phyloP scores from a whole-genome alignment of 2,888 invertebrate species.

The Volucella bombylans region DNA sequence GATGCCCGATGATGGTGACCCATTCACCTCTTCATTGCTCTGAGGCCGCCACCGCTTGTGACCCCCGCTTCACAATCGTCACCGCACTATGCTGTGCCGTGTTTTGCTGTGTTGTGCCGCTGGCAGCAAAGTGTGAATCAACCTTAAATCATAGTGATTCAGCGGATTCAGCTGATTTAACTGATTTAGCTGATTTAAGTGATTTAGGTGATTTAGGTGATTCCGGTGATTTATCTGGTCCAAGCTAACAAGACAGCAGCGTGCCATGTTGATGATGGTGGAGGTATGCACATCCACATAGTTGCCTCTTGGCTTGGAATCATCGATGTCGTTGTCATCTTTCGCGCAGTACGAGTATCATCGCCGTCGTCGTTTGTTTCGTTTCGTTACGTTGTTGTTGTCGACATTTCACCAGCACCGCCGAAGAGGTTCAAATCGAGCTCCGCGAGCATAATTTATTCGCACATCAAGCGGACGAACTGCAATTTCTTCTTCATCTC shows the following conservation, averaged over 20 bases:
- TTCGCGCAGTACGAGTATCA: too few species aligned
- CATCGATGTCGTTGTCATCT: conserved; percentile 26
- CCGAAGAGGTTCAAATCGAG: conserved; percentile 23
- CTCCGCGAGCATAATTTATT: conserved; percentile 62
- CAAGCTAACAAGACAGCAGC: conserved; percentile 56
- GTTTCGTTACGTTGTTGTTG: conserved; percentile 3
- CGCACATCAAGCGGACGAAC: conserved; percentile 47
- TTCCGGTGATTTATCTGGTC: conserved; percentile 43
- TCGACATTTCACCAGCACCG: conserved; percentile 21
- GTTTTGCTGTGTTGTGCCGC: conserved; percentile 13
- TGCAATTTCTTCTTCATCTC: conserved; percentile 52
- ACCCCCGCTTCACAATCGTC: too few species aligned
- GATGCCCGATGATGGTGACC: conserved; percentile 47
- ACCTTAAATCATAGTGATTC: conserved; percentile 73
- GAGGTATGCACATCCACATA: neutral
- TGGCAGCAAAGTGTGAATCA: conserved; percentile 75
- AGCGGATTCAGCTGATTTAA: conserved; percentile 51
- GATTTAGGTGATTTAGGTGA: conserved; percentile 23
- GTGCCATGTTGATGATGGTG: conserved; percentile 23
- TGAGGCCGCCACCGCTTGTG: conserved; percentile 52
- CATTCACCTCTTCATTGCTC: conserved; percentile 60
- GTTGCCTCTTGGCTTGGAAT: conserved; percentile 12
- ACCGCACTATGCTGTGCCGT: too few species aligned
- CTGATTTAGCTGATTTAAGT: conserved; percentile 49
- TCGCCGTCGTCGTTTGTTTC: too few species aligned